Evolutionary conservation across 2,797 vertebrate genomes (phyloP).

Genomic region (Poecilia picta): DNA sequence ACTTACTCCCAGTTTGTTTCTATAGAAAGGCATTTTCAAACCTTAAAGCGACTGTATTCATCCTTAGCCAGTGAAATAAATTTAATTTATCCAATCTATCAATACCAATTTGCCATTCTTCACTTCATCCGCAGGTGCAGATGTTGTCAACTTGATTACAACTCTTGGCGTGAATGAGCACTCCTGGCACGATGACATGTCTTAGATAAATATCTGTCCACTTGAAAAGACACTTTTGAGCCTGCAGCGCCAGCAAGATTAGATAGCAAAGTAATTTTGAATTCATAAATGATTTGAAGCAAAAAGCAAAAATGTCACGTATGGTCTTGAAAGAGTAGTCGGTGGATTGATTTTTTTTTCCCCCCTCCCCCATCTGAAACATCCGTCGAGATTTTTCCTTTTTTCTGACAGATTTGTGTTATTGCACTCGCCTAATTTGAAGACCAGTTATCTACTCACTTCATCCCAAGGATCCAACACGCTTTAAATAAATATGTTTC

Average conservation of each 20-base stretch:
- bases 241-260: slow-evolving; percentile 67
- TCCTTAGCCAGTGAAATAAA: slow-evolving; percentile 61
- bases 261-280: slow-evolving; percentile 62
- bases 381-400: slow-evolving; percentile 26
- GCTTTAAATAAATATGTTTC: slow-evolving; percentile 32
- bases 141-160: slow-evolving; percentile 82
- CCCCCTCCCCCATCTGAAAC: slow-evolving; percentile 13
- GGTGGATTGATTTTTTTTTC: slow-evolving; percentile 9
- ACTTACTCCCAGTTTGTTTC: slow-evolving; percentile 48
- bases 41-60: slow-evolving; percentile 54
- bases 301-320: slow-evolving; percentile 29
- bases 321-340: slow-evolving; percentile 12
- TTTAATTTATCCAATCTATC: slow-evolving; percentile 67
- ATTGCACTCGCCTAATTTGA: slow-evolving; percentile 53
- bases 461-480: slow-evolving; percentile 39
- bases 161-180: slow-evolving; percentile 75
- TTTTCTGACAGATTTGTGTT: slow-evolving; percentile 42
- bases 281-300: slow-evolving; percentile 65
- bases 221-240: slow-evolving; percentile 74
- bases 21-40: slow-evolving; percentile 58
- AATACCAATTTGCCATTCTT: slow-evolving; percentile 63
- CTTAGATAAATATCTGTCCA: slow-evolving; percentile 81
- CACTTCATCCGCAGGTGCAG: slow-evolving; percentile 76
- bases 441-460: slow-evolving; percentile 46
- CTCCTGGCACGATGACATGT: slow-evolving; percentile 73